These are phyloP conservation scores for Leptinotarsa undecemlineata DNA, from an alignment of 1,140 invertebrate genomes.

Conservation along the genomic window DNA sequence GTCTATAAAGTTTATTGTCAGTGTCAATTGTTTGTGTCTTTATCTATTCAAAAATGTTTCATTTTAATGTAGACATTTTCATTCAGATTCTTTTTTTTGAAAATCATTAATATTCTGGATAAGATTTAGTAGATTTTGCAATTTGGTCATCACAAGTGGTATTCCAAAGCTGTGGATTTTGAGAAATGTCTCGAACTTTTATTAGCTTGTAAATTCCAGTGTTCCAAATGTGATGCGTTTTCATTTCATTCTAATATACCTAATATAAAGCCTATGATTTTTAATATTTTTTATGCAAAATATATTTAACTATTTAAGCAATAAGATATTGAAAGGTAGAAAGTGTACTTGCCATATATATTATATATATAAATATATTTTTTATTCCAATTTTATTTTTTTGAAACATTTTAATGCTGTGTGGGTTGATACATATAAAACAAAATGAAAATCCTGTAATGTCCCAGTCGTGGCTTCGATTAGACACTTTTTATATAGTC, in stretches of 20 bases:
- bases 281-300: conserved; percentile 29
- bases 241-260: background rate
- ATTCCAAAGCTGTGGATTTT: background rate
- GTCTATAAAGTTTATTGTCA: background rate
- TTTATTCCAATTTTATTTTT: conserved; percentile 32
- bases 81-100: too few species aligned
- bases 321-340: conserved; percentile 31
- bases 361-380: conserved; percentile 31
- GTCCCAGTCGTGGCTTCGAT: conserved; percentile 40
- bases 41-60: background rate
- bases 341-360: conserved; percentile 29
- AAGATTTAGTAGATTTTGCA: background rate
- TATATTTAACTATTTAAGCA: conserved; percentile 34
- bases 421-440: conserved; percentile 26
- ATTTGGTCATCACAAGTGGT: background rate
- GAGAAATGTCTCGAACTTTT: background rate
- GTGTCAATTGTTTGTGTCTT: conserved; percentile 5
- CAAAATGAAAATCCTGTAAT: conserved; percentile 28
- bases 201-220: too few species aligned
- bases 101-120: too few species aligned
- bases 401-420: conserved; percentile 28
- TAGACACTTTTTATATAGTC: conserved; percentile 47
- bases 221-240: background rate
- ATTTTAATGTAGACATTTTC: too few species aligned
- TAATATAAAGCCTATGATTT: conserved; percentile 23